phyloP scores from a whole-genome alignment of 1,140 invertebrate species.

The Anoplolepis gracilipes region DNA sequence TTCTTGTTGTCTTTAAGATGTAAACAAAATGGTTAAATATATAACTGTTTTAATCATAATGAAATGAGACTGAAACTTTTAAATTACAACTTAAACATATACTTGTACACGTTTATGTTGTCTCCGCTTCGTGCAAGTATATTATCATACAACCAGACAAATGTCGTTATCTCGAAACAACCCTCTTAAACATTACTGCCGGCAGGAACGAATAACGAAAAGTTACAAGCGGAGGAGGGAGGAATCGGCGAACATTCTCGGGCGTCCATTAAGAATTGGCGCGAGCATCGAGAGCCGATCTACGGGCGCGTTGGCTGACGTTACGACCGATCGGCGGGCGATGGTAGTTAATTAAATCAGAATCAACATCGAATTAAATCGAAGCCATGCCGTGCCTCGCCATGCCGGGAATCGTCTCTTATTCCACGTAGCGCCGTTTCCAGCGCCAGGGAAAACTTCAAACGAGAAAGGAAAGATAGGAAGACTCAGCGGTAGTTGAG shows the following conservation, averaged over 20 bases:
- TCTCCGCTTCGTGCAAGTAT: not conserved
- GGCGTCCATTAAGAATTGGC: constrained; percentile 63
- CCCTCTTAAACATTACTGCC: constrained; percentile 10
- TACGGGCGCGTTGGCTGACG: constrained; percentile 25
- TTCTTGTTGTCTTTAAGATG: not conserved
- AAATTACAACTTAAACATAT: too few relatives aligned
- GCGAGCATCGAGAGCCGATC: constrained; percentile 4
- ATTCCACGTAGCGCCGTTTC: constrained; percentile 59
- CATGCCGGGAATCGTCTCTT: constrained; percentile 65
- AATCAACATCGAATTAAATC: constrained; percentile 78
- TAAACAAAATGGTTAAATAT: not conserved
- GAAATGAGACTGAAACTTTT: too few relatives aligned
- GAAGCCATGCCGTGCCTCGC: constrained; percentile 56
- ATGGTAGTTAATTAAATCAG: constrained; percentile 76
- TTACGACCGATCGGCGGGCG: constrained; percentile 66
- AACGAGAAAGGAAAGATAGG: constrained; percentile 60
- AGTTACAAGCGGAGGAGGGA: not conserved
- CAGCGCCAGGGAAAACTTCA: constrained; percentile 69
- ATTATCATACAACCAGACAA: constrained; percentile 23
- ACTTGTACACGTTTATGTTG: not conserved
- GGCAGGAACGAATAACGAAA: constrained; percentile 44
- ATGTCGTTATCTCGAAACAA: constrained; percentile 19
- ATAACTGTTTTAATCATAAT: not conserved
- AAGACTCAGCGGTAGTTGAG: constrained; percentile 20
- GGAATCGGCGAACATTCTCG: not conserved